Percentiles rank a stretch among this genome's conserved stretches.
Conservation (phyloP, 2,888 invertebrate genomes). For the Daptonema setosum region DNA sequence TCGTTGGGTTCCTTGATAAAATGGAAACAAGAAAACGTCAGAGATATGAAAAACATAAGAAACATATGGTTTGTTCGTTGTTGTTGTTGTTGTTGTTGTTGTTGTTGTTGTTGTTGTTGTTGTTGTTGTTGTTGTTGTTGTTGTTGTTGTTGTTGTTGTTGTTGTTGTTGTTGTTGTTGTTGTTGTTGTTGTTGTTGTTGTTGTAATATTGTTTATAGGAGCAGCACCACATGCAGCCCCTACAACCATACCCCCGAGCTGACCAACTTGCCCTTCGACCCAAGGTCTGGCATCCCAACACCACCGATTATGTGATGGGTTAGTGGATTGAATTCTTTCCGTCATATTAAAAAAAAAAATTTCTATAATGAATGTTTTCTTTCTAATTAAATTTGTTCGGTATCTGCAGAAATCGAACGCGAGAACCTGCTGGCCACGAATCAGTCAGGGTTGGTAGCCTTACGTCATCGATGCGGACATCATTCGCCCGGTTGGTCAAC, state of each 20-base stretch:
- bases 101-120: too few species aligned
- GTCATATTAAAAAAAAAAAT: not conserved
- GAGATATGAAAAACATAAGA: too few species aligned
- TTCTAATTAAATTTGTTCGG: not conserved
- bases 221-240: too few species aligned
- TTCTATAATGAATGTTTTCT: not conserved
- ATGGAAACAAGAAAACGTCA: not conserved
- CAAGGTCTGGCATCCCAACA: not conserved
- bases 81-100: too few species aligned
- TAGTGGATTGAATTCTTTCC: not conserved
- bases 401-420: not conserved
- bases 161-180: too few species aligned
- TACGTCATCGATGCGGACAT: not conserved
- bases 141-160: too few species aligned
- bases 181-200: too few species aligned
- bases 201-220: too few species aligned
- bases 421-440: not conserved
- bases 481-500: not conserved
- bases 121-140: too few species aligned
- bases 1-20: conserved; percentile 1
- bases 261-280: not conserved
- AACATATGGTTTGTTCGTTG: too few species aligned
- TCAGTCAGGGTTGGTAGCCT: not conserved
- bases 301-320: not conserved
- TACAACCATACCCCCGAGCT: too few species aligned